These are phyloP conservation scores for Nemoura dubitans DNA, from an alignment of 2,888 invertebrate species.

Conservation along the genomic window DNA sequence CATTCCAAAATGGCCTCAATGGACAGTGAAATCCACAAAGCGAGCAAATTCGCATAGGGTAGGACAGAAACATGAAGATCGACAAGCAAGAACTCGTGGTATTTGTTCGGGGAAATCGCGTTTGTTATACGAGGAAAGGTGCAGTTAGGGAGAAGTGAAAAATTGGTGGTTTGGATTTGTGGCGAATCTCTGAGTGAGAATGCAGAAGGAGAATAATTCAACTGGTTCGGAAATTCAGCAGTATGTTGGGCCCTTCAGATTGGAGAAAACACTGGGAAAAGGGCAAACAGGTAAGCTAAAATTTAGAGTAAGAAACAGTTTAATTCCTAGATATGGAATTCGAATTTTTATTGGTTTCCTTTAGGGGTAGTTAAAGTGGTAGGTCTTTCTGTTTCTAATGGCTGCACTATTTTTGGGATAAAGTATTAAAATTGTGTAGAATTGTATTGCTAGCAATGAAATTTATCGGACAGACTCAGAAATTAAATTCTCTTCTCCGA, in stretches of 20 bases:
- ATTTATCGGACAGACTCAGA: too few relatives aligned
- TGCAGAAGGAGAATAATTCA: constrained; percentile 55
- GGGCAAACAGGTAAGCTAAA: constrained; percentile 94
- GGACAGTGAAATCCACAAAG: neutral
- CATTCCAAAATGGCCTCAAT: neutral
- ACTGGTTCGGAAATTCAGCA: constrained; percentile 73
- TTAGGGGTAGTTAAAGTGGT: neutral
- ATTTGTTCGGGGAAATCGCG: neutral
- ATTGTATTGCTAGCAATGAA: neutral
- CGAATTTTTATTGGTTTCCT: neutral
- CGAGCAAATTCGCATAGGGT: neutral
- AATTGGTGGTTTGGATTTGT: neutral
- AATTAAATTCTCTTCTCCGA: too few relatives aligned
- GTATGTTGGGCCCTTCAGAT: constrained; percentile 98
- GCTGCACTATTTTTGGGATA: neutral
- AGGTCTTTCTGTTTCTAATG: neutral
- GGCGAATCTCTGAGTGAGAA: constrained; percentile 42
- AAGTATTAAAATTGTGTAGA: neutral
- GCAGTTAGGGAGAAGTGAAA: neutral
- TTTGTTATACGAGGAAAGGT: neutral
- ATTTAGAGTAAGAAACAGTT: constrained; percentile 42
- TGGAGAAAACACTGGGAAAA: constrained; percentile 99
- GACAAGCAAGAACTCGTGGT: neutral
- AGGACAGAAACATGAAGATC: neutral
- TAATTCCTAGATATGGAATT: neutral